phyloP scores from a whole-genome alignment of 2,888 invertebrate genomes.

The Dugesia japonica region DNA sequence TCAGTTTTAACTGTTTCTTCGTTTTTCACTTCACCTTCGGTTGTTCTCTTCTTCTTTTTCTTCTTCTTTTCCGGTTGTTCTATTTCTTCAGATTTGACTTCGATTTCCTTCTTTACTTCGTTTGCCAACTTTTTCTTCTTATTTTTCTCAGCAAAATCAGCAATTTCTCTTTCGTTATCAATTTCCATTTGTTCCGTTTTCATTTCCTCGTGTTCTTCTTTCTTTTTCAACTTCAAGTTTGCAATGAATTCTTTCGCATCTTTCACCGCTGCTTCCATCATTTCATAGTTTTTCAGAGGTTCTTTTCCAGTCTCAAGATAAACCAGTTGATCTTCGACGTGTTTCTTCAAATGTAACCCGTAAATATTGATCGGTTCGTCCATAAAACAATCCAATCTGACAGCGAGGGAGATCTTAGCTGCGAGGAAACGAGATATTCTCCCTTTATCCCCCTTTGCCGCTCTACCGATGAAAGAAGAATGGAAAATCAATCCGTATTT shows the following conservation, averaged over 20 bases:
- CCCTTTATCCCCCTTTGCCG: constrained; percentile 75
- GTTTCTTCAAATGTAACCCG: constrained; percentile 2
- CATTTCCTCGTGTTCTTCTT: background rate
- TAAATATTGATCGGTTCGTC: constrained; percentile 50
- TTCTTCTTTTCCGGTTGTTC: background rate
- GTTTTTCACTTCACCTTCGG: no score
- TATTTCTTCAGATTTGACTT: background rate
- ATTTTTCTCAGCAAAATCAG: background rate
- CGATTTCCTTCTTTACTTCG: background rate
- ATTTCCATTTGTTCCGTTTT: no score
- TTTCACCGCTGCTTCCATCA: background rate
- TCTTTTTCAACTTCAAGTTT: background rate
- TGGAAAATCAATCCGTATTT: constrained; percentile 97
- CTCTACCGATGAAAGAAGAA: constrained; percentile 74
- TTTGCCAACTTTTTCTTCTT: background rate
- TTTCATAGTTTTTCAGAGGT: background rate
- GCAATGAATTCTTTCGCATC: background rate
- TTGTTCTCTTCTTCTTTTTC: background rate
- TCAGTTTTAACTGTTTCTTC: no score
- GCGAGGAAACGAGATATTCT: constrained; percentile 76
- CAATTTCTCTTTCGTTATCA: background rate
- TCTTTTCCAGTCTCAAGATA: background rate
- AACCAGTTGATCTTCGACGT: constrained; percentile 7
- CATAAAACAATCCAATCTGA: constrained; percentile 82
- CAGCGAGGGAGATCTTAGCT: constrained; percentile 78